phyloP scores from a whole-genome alignment of 1,140 invertebrate genomes.

The Centruroides sculpturatus region DNA sequence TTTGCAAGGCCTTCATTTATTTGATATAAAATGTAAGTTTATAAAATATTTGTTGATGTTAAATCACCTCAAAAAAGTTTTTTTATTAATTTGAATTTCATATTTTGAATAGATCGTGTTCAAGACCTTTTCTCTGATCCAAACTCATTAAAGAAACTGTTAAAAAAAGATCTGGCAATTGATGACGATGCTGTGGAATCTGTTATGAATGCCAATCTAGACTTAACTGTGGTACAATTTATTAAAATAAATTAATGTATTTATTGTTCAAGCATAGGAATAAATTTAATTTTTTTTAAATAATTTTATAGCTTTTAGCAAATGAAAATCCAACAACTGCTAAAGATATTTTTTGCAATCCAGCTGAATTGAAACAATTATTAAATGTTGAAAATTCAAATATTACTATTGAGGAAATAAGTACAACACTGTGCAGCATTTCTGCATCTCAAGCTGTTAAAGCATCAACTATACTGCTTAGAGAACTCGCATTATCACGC shows the following conservation, averaged over 20 bases:
- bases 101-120: not conserved
- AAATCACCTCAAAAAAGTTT: not conserved
- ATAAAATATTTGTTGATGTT: not conserved
- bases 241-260: too few species aligned
- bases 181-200: not conserved
- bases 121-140: slow-evolving; percentile 1
- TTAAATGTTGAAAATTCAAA: not conserved
- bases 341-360: not conserved
- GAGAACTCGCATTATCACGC: slow-evolving; percentile 3
- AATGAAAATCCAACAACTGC: not conserved
- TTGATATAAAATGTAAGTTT: not conserved
- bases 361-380: not conserved
- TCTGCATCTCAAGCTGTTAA: not conserved
- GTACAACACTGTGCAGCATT: not conserved
- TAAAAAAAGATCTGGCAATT: slow-evolving; percentile 4
- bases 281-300: too few species aligned
- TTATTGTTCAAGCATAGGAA: too few species aligned
- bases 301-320: not conserved
- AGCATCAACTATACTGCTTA: not conserved
- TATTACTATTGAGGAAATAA: not conserved
- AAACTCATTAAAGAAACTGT: slow-evolving; percentile 5
- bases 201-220: slow-evolving; percentile 7
- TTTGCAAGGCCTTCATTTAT: not conserved
- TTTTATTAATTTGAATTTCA: not conserved
- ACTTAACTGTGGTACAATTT: slow-evolving; percentile 3